Conservation (phyloP, 2,797 vertebrate genomes). For the Zalophus californianus region DNA sequence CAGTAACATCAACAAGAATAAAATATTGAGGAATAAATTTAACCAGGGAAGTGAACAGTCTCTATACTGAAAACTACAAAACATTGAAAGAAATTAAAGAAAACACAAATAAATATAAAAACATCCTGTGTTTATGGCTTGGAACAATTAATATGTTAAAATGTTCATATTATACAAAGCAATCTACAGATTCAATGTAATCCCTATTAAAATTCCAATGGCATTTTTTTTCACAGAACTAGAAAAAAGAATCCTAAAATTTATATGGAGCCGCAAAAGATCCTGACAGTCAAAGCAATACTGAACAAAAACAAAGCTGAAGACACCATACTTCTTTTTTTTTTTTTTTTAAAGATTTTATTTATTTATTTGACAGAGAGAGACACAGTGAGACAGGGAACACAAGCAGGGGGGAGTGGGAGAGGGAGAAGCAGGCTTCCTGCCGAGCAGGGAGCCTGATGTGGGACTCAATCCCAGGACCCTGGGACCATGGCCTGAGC, state of each 20-base stretch:
- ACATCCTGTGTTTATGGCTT: background rate
- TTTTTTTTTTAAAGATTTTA: no score
- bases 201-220: background rate
- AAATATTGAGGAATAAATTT: background rate
- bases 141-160: background rate
- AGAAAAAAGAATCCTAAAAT: background rate
- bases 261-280: background rate
- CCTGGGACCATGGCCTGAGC: no score
- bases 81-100: background rate
- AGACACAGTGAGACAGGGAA: no score
- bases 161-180: background rate
- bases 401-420: no score
- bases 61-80: background rate
- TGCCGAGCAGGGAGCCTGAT: no score
- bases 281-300: background rate
- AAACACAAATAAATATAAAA: background rate
- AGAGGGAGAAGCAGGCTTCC: no score
- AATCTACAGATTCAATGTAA: background rate
- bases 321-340: no score
- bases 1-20: background rate
- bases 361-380: no score
- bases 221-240: background rate
- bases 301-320: background rate
- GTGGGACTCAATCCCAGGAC: no score
- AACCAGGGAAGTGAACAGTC: background rate